Evolutionary conservation across 1,140 invertebrate genomes (phyloP).

Genomic region (Tenebrio molitor): DNA sequence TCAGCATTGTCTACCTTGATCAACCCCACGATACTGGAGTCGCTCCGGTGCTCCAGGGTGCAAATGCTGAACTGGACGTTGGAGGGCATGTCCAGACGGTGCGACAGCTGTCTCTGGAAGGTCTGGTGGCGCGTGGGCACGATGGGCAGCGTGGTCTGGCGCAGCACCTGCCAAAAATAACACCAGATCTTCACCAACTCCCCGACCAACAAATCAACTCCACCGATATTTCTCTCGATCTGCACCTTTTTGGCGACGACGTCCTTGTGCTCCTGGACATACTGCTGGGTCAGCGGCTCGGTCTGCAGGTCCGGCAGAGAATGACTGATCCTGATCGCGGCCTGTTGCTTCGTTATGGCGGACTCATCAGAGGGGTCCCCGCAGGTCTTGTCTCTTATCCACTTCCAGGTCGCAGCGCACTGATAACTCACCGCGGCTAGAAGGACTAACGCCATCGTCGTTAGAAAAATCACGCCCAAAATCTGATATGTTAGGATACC

Average conservation of each 20-base stretch:
- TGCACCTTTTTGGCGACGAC: conserved; percentile 75
- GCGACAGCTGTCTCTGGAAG: conserved; percentile 83
- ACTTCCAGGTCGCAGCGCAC: conserved; percentile 78
- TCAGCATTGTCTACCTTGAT: conserved; percentile 80
- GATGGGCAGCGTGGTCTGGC: conserved; percentile 85
- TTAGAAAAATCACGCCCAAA: conserved; percentile 64
- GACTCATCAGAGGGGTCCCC: conserved; percentile 71
- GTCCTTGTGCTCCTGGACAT: conserved; percentile 80
- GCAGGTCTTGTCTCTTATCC: conserved; percentile 72
- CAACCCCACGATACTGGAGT: conserved; percentile 75
- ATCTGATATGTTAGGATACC: conserved; percentile 46
- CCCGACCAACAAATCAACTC: no score
- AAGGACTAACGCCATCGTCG: conserved; percentile 75
- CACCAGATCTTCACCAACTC: no score
- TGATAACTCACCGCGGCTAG: conserved; percentile 79
- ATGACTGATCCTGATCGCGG: conserved; percentile 80
- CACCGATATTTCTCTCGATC: no score
- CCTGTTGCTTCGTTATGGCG: conserved; percentile 72
- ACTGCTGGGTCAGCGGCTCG: conserved; percentile 78
- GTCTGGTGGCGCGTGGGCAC: conserved; percentile 84
- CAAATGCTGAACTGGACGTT: conserved; percentile 84
- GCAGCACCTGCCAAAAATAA: conserved; percentile 80
- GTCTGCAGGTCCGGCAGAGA: conserved; percentile 81
- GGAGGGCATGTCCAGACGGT: conserved; percentile 79
- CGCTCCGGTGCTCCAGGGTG: conserved; percentile 75